These are phyloP conservation scores for Thaumetopoea pityocampa DNA, from an alignment of 1,140 invertebrate species.

Conservation along the genomic window DNA sequence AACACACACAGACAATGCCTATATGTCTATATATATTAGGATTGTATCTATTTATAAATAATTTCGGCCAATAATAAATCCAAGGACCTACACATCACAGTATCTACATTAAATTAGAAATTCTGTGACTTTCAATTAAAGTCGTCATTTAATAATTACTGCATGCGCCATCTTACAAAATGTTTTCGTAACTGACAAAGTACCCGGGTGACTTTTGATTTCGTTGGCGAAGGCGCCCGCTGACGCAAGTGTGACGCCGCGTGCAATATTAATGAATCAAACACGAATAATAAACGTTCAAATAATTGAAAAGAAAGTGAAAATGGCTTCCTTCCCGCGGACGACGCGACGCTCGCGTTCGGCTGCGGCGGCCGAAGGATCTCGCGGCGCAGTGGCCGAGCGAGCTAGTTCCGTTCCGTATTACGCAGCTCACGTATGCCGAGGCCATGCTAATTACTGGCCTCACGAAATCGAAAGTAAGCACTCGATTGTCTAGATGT, in stretches of 20 bases:
- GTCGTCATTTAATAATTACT: slow-evolving; percentile 3
- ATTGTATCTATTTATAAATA: too few species aligned
- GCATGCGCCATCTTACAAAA: slow-evolving; percentile 12
- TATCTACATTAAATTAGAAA: too few species aligned
- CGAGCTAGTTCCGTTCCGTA: slow-evolving; percentile 55
- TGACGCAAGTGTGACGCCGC: slow-evolving; percentile 29
- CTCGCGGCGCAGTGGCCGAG: slow-evolving; percentile 7
- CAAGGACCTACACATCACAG: too few species aligned
- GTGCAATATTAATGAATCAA: slow-evolving; percentile 35
- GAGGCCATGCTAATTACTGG: slow-evolving; percentile 65
- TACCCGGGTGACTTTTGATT: slow-evolving; percentile 16
- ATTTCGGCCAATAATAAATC: too few species aligned
- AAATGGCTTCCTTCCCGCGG: slow-evolving; percentile 43
- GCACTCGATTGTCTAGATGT: slow-evolving; percentile 42
- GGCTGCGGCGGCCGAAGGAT: slow-evolving; percentile 26
- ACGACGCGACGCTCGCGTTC: slow-evolving; percentile 24
- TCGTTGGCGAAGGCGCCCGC: slow-evolving; percentile 17
- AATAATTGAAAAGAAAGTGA: slow-evolving; percentile 66
- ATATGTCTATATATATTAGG: too few species aligned
- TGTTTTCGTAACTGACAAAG: slow-evolving; percentile 13
- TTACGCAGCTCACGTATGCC: slow-evolving; percentile 57
- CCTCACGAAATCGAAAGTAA: slow-evolving; percentile 72
- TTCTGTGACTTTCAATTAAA: slow-evolving; percentile 15
- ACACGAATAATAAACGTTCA: slow-evolving; percentile 40
- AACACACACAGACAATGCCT: too few species aligned